Conservation (phyloP, 2,888 invertebrate species). For the Emmelina monodactyla region DNA sequence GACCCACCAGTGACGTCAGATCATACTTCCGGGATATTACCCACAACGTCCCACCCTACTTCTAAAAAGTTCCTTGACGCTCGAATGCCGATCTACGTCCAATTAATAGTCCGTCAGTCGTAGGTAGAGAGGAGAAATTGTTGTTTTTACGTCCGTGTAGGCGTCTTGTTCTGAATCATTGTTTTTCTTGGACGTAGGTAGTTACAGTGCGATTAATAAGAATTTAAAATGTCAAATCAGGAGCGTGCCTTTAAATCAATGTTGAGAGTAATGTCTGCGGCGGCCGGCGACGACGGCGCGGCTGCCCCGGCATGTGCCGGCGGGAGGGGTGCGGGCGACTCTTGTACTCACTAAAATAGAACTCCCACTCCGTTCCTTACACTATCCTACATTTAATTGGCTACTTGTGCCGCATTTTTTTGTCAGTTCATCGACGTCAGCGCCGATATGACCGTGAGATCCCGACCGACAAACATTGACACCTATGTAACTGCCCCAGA, state of each 20-base stretch:
- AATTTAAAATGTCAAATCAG: too few relatives aligned
- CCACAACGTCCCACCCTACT: slow-evolving; percentile 24
- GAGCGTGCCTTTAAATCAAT: too few relatives aligned
- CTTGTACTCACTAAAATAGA: slow-evolving; percentile 1
- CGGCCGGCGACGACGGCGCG: slow-evolving; percentile 32
- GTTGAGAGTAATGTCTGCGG: slow-evolving; percentile 24
- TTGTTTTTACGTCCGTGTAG: too few relatives aligned
- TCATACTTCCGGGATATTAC: slow-evolving; percentile 46
- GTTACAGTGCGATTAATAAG: too few relatives aligned
- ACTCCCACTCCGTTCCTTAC: slow-evolving; percentile 23
- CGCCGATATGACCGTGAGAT: slow-evolving; percentile 40
- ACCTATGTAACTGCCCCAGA: slow-evolving; percentile 50
- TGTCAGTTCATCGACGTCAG: slow-evolving; percentile 45
- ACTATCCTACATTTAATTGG: slow-evolving; percentile 46
- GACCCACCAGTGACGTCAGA: slow-evolving; percentile 23
- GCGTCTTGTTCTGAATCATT: too few relatives aligned
- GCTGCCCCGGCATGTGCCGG: slow-evolving; percentile 24
- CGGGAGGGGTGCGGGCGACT: neutral
- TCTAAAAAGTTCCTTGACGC: neutral
- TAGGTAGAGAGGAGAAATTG: too few relatives aligned
- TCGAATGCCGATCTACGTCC: neutral
- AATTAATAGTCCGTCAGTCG: too few relatives aligned
- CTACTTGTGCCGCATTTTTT: slow-evolving; percentile 55
- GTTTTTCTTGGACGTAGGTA: too few relatives aligned
- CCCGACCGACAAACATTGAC: slow-evolving; percentile 59